These are phyloP conservation scores for Bombus ignitus DNA, from an alignment of 1,140 invertebrate genomes.

Conservation along the genomic window DNA sequence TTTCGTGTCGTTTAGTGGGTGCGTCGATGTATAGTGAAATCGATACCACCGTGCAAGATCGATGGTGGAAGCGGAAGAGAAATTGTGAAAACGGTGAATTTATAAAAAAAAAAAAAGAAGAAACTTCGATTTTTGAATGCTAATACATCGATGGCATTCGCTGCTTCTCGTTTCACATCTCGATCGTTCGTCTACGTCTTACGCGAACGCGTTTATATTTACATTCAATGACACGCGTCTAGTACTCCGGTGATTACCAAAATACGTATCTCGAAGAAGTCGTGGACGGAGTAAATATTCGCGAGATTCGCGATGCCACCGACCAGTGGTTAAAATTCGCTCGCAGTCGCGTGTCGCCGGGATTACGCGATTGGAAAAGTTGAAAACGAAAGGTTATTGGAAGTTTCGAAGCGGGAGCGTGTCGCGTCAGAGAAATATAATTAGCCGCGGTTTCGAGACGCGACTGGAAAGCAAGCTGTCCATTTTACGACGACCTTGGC, in stretches of 20 bases:
- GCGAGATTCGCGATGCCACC: no score
- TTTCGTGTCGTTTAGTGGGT: background rate
- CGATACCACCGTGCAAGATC: no score
- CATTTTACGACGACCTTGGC: slow-evolving; percentile 17
- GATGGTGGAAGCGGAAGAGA: background rate
- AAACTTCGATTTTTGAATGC: no score
- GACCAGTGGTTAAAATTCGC: background rate
- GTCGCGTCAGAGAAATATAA: background rate
- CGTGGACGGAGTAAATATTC: no score
- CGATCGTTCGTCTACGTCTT: no score
- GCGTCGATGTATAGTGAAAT: background rate
- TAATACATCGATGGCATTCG: no score
- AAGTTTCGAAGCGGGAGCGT: background rate
- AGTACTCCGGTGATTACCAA: no score
- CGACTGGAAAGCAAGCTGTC: background rate
- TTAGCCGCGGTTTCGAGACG: background rate
- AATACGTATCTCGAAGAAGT: background rate
- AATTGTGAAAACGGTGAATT: background rate
- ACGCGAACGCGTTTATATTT: no score
- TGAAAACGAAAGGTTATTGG: background rate
- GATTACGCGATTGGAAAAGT: background rate
- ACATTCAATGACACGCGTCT: no score
- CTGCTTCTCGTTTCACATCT: no score
- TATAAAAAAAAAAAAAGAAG: background rate
- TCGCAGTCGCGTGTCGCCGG: no score